Base-by-base conservation (phyloP, 2,797 vertebrate genomes). In the Pseudochaenichthys georgianus region DNA sequence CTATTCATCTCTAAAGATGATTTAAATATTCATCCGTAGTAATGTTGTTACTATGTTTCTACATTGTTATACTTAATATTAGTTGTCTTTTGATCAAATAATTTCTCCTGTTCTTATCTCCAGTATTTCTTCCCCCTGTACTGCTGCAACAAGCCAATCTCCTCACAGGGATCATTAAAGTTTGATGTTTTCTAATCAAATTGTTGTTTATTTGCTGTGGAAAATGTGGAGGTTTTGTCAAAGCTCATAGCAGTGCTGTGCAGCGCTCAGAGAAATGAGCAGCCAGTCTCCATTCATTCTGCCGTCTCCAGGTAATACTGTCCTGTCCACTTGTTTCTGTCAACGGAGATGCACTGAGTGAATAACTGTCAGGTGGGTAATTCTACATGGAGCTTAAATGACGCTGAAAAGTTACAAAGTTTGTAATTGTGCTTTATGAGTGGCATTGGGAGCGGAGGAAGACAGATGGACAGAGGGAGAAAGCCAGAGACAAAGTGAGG, bases 261-360 rank as follows among this genome's bases (percentile, higher is more conserved):
- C 55, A 3, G 34, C 47, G 34, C 68, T 81, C 64, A 17, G 68
- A 82, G 83, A 81, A 89, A 90, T 91, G 91, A 91, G 87, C 80
- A 85, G 84, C 80, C 76, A 85, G 92, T 91, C 89, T 88, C 89
- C 90, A 93, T 94, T 93, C 91, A 93, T 95, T 89, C 85, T 93
- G 86, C 85, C 48, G 46, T 84, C 86, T 86, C 81, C 10, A 48
- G 89, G 72, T 81, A 73, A 90, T 89, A 81, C 85, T 81, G 80
- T 80, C 87, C 89, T 81, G 89, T 92, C 88, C 85, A 89, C 89
- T 86, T 81, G 82, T 82, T 76, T 86, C 87, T 81, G 75, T 92
- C 92, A 87, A 81, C 73, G 74, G 87, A 83, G 83, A 86, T 64
- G 75, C 71, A 81, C 68, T 80, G 82, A 90, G 87, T 90, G 84